Percentiles rank a stretch among this genome's conserved stretches.
Evolutionary conservation across 2,888 invertebrate genomes (phyloP).

Genomic region (Anoncus sp.): DNA sequence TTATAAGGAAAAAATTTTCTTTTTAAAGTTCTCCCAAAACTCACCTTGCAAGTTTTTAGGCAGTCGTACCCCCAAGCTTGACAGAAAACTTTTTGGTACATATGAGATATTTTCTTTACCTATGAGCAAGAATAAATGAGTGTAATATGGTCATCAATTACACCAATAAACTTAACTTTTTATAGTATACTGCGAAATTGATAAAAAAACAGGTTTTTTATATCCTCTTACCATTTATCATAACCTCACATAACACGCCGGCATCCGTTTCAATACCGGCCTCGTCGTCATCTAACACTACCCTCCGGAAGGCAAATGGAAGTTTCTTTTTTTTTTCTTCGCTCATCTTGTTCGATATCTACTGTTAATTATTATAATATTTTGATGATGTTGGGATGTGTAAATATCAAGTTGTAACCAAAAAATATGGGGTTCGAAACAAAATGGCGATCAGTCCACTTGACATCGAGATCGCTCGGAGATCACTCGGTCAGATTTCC

Average conservation of each 20-base stretch:
- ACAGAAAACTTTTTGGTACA: background rate
- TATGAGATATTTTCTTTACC: background rate
- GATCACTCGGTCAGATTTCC: conserved; percentile 2
- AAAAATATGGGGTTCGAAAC: background rate
- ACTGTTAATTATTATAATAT: too few relatives aligned
- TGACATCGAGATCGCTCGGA: background rate
- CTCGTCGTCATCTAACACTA: conserved; percentile 1
- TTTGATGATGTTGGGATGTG: too few relatives aligned
- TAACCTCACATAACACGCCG: conserved; percentile 1
- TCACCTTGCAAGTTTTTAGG: conserved; percentile 1
- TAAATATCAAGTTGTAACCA: background rate
- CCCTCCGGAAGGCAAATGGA: background rate
- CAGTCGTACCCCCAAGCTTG: background rate
- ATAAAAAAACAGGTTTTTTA: background rate
- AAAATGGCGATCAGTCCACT: background rate
- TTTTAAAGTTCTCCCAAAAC: conserved; percentile 1
- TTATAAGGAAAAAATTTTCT: background rate
- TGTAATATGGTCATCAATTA: conserved; percentile 2
- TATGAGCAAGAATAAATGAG: background rate
- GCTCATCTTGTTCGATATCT: background rate
- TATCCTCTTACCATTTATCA: background rate
- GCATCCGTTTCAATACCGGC: conserved; percentile 5
- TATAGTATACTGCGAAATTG: background rate
- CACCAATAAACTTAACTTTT: background rate
- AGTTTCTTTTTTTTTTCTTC: background rate